These are phyloP conservation scores for Struthidea cinerea DNA, from an alignment of 2,113 vertebrate genomes.

Conservation along the genomic window DNA sequence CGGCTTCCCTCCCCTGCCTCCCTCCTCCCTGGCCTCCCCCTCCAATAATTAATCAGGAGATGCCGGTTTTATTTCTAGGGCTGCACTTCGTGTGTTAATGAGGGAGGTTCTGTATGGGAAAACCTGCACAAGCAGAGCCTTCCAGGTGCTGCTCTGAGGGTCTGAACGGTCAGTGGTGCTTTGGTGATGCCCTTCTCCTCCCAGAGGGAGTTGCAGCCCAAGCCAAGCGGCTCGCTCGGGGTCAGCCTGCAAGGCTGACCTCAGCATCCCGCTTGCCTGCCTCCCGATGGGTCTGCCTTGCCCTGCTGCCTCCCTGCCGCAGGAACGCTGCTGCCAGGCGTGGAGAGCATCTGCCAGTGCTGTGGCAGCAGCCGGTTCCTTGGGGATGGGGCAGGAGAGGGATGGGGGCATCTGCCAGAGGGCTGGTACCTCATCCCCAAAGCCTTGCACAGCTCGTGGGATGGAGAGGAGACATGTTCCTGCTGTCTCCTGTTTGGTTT, in stretches of 20 bases:
- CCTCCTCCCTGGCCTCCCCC: neutral
- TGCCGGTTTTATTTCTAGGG: neutral
- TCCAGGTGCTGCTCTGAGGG: neutral
- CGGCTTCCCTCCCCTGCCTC: neutral
- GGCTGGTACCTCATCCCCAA: accelerated
- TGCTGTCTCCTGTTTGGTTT: accelerated
- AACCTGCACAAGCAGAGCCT: accelerated
- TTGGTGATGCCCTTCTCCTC: neutral
- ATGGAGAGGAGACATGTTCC: accelerated
- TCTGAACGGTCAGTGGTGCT: neutral
- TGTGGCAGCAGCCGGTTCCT: neutral
- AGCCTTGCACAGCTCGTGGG: neutral
- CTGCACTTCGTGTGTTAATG: neutral
- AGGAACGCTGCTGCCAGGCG: accelerated
- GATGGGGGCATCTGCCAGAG: accelerated
- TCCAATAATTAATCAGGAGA: slow-evolving; percentile 31
- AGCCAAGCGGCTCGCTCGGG: neutral
- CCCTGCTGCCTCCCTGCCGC: neutral
- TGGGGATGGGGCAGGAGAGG: neutral
- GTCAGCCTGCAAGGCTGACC: neutral
- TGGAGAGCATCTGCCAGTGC: neutral
- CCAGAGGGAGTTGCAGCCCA: neutral
- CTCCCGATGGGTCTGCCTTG: neutral
- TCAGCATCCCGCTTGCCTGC: neutral
- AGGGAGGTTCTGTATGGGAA: neutral